Evolutionary conservation across 2,797 vertebrate genomes (phyloP).

Genomic region (Brachyalestes nurse): DNA sequence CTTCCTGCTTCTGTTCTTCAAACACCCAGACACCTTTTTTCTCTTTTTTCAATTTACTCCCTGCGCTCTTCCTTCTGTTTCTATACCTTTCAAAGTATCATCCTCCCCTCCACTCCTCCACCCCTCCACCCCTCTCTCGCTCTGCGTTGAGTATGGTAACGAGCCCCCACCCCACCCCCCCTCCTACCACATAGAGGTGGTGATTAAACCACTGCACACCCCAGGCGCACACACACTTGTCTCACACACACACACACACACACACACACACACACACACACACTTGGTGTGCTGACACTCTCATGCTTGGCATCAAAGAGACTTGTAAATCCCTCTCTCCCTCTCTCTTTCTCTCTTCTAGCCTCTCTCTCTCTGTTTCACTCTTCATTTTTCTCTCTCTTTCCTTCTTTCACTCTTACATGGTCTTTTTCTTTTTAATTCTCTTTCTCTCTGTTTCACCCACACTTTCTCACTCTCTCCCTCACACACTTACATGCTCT

Average conservation of each 20-base stretch:
- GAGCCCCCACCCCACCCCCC: slow-evolving; percentile 49
- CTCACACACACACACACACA: slow-evolving; percentile 12
- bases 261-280: slow-evolving; percentile 35
- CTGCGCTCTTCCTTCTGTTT: slow-evolving; percentile 35
- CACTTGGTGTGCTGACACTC: slow-evolving; percentile 57
- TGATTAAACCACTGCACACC: slow-evolving; percentile 66
- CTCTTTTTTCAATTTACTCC: slow-evolving; percentile 21
- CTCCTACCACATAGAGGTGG: slow-evolving; percentile 55
- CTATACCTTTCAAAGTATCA: slow-evolving; percentile 50
- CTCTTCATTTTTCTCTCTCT: not conserved
- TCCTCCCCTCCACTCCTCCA: slow-evolving; percentile 29
- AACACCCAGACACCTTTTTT: slow-evolving; percentile 45
- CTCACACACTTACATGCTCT: too few species aligned
- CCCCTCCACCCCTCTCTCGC: slow-evolving; percentile 28
- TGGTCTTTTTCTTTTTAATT: not conserved
- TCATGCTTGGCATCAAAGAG: slow-evolving; percentile 65
- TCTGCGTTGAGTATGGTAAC: slow-evolving; percentile 62
- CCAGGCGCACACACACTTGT: slow-evolving; percentile 38
- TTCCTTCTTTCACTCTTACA: not conserved
- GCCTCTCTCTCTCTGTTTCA: slow-evolving; percentile 17
- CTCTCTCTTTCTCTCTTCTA: slow-evolving; percentile 6
- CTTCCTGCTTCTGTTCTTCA: slow-evolving; percentile 32
- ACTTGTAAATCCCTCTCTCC: slow-evolving; percentile 64
- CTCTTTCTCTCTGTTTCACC: not conserved
- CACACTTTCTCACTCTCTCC: too few species aligned